Conservation (phyloP, 2,888 invertebrate species). For the Dicranocentrus wangi region DNA sequence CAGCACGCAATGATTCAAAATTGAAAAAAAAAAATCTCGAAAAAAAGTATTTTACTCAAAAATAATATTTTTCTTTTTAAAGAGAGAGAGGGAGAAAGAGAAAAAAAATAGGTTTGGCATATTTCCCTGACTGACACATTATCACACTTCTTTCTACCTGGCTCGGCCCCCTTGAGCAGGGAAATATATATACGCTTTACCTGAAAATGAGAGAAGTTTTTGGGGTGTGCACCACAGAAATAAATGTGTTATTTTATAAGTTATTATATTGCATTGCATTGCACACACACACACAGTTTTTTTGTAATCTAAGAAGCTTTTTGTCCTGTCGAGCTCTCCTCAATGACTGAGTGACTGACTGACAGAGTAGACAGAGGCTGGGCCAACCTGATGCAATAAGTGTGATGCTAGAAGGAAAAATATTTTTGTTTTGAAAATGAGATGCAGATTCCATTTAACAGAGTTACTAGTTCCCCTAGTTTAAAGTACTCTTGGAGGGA, state of each 20-base stretch:
- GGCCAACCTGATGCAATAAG: background rate
- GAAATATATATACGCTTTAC: no score
- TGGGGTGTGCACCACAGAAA: no score
- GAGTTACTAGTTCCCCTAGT: no score
- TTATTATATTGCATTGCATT: background rate
- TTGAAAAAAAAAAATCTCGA: no score
- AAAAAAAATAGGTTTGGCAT: background rate
- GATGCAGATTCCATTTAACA: no score
- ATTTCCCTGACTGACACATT: slow-evolving; percentile 16
- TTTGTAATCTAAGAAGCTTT: slow-evolving; percentile 4
- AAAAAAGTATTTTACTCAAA: no score
- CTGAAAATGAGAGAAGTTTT: no score
- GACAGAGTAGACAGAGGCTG: slow-evolving; percentile 53
- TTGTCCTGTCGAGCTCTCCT: slow-evolving; percentile 12
- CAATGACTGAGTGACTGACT: slow-evolving; percentile 48
- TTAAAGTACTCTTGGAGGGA: no score
- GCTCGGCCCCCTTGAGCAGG: slow-evolving; percentile 2
- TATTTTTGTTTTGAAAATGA: background rate
- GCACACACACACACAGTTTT: background rate
- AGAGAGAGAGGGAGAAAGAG: no score
- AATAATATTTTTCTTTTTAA: no score
- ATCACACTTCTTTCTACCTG: background rate
- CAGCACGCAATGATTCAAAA: slow-evolving; percentile 22
- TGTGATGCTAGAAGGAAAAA: background rate
- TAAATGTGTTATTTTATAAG: background rate